Evolutionary conservation across 1,140 invertebrate species (phyloP).

Genomic region (Acromyrmex echinatior): DNA sequence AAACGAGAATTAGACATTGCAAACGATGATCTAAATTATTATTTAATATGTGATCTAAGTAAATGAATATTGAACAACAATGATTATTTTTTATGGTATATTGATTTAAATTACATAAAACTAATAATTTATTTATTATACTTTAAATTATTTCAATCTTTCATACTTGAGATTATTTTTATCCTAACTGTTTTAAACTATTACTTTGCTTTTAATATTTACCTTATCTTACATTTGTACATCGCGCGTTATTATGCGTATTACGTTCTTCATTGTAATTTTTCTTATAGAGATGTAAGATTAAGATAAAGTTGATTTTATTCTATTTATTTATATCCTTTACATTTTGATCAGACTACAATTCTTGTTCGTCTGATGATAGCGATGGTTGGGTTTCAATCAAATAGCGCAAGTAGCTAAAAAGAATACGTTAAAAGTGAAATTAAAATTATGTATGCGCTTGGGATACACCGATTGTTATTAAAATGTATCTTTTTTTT

Average conservation of each 20-base stretch:
- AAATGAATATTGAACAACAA: neutral
- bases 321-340: neutral
- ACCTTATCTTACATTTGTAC: neutral
- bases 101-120: constrained; percentile 3
- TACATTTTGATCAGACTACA: neutral
- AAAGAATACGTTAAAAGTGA: constrained; percentile 23
- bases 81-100: neutral
- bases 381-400: neutral
- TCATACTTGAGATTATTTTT: neutral
- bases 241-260: neutral
- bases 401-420: neutral
- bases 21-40: constrained; percentile 37
- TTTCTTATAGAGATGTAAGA: neutral
- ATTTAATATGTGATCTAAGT: neutral
- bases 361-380: constrained; percentile 12
- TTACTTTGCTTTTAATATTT: neutral
- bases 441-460: constrained; percentile 34
- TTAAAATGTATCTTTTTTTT: constrained; percentile 23
- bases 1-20: too few species aligned
- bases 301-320: neutral
- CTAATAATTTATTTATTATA: neutral
- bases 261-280: neutral
- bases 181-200: constrained; percentile 12
- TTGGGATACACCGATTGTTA: neutral
- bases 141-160: neutral